Conservation (phyloP, 2,113 vertebrate species). For the Saguinus imperator region DNA sequence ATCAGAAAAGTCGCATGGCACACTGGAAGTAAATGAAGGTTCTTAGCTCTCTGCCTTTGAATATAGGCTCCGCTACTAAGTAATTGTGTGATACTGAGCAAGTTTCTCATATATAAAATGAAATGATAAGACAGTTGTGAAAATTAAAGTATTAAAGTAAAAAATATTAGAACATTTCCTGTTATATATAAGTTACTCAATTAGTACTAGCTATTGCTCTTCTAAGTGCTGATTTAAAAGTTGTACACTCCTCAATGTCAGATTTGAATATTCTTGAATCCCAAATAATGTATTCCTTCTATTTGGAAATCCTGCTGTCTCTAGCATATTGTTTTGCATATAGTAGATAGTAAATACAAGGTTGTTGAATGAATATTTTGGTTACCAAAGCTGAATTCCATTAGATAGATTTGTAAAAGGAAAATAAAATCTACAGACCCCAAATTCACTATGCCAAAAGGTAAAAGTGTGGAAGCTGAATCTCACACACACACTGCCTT, state of each 20-base stretch:
- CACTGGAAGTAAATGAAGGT: no score
- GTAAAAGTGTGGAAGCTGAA: no score
- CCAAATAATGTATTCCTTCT: neutral
- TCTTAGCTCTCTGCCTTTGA: neutral
- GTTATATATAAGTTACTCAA: neutral
- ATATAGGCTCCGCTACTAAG: neutral
- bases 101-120: neutral
- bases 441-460: no score
- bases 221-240: neutral
- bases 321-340: neutral
- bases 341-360: neutral
- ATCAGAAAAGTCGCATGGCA: neutral
- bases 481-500: no score
- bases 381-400: slow-evolving; percentile 58
- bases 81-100: neutral
- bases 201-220: neutral
- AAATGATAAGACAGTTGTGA: neutral
- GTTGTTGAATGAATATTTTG: slow-evolving; percentile 32
- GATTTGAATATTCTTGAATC: neutral
- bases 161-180: neutral
- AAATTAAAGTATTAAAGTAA: neutral
- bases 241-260: neutral
- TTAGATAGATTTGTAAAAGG: neutral
- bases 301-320: neutral
- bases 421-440: no score